Percentiles rank a stretch among this genome's conserved stretches.
Conservation (phyloP, 2,113 vertebrate genomes). For the Gymnobelideus leadbeateri region DNA sequence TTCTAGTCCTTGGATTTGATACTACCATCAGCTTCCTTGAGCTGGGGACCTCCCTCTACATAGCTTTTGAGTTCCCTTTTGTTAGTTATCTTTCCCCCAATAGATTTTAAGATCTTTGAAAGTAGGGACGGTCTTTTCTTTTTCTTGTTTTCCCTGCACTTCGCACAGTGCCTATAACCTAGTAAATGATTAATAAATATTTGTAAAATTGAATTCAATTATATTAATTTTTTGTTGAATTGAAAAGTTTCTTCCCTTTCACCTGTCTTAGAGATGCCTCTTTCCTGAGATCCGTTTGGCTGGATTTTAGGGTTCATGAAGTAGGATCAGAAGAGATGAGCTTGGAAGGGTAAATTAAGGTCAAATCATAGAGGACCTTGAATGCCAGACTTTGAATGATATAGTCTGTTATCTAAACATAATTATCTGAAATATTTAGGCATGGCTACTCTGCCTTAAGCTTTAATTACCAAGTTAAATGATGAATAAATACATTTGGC, state of each 20-base stretch:
- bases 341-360: not conserved
- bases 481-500: not conserved
- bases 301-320: not conserved
- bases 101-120: not conserved
- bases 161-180: not conserved
- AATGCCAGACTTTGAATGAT: not conserved
- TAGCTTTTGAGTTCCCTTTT: not conserved
- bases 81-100: not conserved
- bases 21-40: not conserved
- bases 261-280: not conserved
- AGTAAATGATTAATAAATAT: not conserved
- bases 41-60: not conserved
- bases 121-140: not conserved
- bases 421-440: not conserved
- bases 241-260: not conserved
- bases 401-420: not conserved
- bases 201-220: not conserved
- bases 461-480: conserved; percentile 7
- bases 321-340: not conserved
- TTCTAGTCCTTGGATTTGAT: not conserved
- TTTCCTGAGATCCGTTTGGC: not conserved
- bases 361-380: not conserved
- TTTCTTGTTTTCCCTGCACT: not conserved
- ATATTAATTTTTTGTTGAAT: not conserved
- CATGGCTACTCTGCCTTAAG: not conserved